Conservation (phyloP, 2,888 invertebrate genomes). For the Rhagium mordax region DNA sequence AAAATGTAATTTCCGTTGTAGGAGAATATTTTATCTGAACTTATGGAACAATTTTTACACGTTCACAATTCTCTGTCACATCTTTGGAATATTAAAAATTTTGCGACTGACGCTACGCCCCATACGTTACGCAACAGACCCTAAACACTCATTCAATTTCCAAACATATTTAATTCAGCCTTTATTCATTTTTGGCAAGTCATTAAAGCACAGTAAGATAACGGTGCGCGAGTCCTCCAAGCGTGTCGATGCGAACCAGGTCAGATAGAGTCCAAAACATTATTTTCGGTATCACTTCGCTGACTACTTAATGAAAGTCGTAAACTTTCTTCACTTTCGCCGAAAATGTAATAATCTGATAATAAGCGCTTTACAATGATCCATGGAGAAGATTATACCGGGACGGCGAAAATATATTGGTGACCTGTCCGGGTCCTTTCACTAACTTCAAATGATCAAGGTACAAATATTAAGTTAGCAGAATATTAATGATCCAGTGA, state of each 20-base stretch:
- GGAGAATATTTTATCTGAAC: too few relatives aligned
- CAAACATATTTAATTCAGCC: neutral
- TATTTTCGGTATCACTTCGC: slow-evolving; percentile 1
- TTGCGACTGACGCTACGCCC: too few relatives aligned
- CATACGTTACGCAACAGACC: neutral
- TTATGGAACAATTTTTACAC: too few relatives aligned
- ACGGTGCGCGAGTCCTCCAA: neutral
- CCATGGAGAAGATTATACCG: slow-evolving; percentile 23
- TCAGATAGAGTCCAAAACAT: slow-evolving; percentile 1
- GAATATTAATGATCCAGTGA: neutral
- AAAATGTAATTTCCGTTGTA: too few relatives aligned
- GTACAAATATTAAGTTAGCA: neutral
- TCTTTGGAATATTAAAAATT: too few relatives aligned
- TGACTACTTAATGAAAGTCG: slow-evolving; percentile 28
- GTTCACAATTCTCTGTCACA: too few relatives aligned
- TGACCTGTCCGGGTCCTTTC: neutral
- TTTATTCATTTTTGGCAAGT: neutral
- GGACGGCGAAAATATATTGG: neutral
- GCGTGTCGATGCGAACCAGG: neutral
- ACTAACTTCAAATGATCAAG: neutral
- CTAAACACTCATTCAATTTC: neutral
- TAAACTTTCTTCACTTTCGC: slow-evolving; percentile 42
- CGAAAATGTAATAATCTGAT: slow-evolving; percentile 31
- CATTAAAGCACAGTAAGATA: neutral
- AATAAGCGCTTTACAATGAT: slow-evolving; percentile 11